Percentiles rank a stretch among this genome's conserved stretches.
phyloP scores from a whole-genome alignment of 2,797 vertebrate species.

The Alexandromys oeconomus region DNA sequence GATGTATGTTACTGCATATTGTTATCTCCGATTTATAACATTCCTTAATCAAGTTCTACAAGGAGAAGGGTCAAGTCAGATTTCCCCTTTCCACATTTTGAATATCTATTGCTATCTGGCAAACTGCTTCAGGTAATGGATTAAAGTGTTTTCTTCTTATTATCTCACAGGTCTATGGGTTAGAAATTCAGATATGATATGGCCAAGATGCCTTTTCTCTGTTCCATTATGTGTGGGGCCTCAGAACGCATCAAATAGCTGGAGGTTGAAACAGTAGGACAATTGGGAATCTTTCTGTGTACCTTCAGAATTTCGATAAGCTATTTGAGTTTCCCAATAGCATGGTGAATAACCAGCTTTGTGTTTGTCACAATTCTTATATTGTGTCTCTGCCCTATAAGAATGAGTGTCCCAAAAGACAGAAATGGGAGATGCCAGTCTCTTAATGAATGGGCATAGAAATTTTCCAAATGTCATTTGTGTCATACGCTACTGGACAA shows the following conservation, averaged over 20 bases:
- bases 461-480: slow-evolving; percentile 16
- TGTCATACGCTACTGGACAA: background rate
- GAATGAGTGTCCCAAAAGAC: background rate
- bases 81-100: slow-evolving; percentile 30
- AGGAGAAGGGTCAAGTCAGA: slow-evolving; percentile 1
- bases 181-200: background rate
- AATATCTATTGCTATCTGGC: background rate
- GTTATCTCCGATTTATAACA: slow-evolving; percentile 47
- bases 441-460: background rate
- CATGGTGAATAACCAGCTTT: background rate
- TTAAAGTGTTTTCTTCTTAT: slow-evolving; percentile 32
- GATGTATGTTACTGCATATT: background rate
- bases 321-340: background rate
- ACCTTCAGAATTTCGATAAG: background rate
- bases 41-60: background rate
- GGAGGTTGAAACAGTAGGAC: background rate
- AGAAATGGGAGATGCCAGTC: slow-evolving; percentile 28
- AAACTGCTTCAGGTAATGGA: background rate
- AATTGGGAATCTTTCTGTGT: slow-evolving; percentile 12
- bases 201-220: background rate
- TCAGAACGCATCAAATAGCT: slow-evolving; percentile 24
- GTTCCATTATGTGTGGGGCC: background rate
- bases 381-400: background rate
- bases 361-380: background rate
- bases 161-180: slow-evolving; percentile 22